Conservation (phyloP, 1,140 invertebrate genomes). For the Caenorhabditis elegans region WBcel235 BX284603.4:7330001-7330500, state of each 20-base stretch:
- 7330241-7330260: constrained; percentile 6
- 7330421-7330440: neutral
- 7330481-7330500: neutral
- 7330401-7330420: neutral
- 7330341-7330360: neutral
- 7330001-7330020: no score
- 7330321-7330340: neutral
- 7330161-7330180: neutral
- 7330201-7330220: neutral
- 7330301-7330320: neutral
- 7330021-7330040: no score
- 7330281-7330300: neutral
- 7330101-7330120: neutral
- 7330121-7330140: neutral
- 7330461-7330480: neutral
- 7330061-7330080: neutral
- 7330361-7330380: neutral
- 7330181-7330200: neutral
- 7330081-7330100: neutral
- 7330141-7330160: neutral
- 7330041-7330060: no score
- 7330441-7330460: constrained; percentile 12
- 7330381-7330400: neutral
- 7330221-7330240: neutral
- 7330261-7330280: neutral